Base-by-base conservation (phyloP, 2,113 vertebrate species). In the Phalacrocorax aristotelis region DNA sequence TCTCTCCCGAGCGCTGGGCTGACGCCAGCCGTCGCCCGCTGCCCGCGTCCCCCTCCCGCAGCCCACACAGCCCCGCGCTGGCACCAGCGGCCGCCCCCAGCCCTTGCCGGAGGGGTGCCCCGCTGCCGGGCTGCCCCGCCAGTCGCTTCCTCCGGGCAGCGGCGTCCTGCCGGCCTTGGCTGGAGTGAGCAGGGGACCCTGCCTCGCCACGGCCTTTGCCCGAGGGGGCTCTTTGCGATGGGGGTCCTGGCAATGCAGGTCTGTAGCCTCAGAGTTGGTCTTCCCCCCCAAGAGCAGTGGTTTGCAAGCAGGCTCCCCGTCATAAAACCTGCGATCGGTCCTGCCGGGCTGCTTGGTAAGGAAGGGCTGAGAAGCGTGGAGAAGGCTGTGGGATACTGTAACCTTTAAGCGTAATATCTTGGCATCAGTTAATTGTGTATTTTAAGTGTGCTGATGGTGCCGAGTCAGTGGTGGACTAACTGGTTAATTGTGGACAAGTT, bases 1-100 rank as follows among this genome's bases (percentile, higher is more conserved):
- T 18, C 80, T 52, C 60, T 52, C 36, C 26, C 0, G 7, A 55
- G n/a, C 7, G 0, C 40, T 49, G 30, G 20, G 40, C 19, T 23
- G 36, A 2, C 0, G 2, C n/a, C n/a, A 38, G 49, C n/a, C 4
- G 0, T 32, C 3, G 5, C n/a, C 10, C 20, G 22, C 15, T 7
- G 44, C 32, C 65, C 14, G 2, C 2, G 2, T 15, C 32, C 30
- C 60, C 19, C 26, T 49, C 12, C 16, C 1, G 6, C 54, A 26
- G 46, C n/a, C 44, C 8, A 18, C 12, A 2, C 8, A 3, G 36
- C 22, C 38, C 46, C 2, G 0, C 1, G 17, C 7, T 2, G 7
- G 52, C 29, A 7, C 22, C 48, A 42, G 17, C 9, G 5, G 34
- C 71, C 40, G 34, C 15, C 42, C 30, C 58, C 18, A 40, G 51